A percentile compares a stretch with the other conserved stretches of the same genome.
phyloP scores from a whole-genome alignment of 1,140 invertebrate genomes.

The Aphaenogaster rudis region DNA sequence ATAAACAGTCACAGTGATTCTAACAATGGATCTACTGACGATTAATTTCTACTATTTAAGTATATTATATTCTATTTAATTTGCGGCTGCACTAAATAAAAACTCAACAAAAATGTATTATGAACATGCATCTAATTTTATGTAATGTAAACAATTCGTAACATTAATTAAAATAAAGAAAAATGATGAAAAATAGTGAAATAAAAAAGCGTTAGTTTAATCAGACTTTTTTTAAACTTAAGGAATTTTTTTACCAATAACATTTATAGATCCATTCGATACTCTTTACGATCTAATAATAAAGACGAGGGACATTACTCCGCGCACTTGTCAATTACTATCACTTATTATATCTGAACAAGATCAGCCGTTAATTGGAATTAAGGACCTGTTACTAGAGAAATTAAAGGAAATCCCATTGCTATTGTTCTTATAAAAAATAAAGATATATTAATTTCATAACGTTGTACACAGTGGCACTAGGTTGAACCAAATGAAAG shows the following conservation, averaged over 20 bases:
- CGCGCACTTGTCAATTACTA: neutral
- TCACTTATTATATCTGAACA: slow-evolving; percentile 6
- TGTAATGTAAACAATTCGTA: neutral
- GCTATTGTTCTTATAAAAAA: neutral
- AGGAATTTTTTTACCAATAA: neutral
- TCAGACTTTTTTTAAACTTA: neutral
- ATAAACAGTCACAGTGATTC: neutral
- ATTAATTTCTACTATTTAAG: too few relatives aligned
- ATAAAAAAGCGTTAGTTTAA: neutral
- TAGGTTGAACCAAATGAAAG: slow-evolving; percentile 33
- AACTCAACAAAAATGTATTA: neutral
- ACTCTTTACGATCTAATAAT: neutral
- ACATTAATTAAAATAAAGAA: neutral
- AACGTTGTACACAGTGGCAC: neutral
- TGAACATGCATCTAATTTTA: neutral
- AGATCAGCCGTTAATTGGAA: slow-evolving; percentile 17
- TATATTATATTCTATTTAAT: neutral
- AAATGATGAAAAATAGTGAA: neutral
- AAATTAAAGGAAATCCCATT: neutral
- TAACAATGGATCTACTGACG: too few relatives aligned
- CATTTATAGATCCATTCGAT: neutral
- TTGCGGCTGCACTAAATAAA: neutral
- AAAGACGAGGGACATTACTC: neutral
- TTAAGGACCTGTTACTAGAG: slow-evolving; percentile 8
- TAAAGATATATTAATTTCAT: slow-evolving; percentile 54